Base-by-base conservation (phyloP, 2,888 invertebrate genomes). In the Notodonta dromedarius region DNA sequence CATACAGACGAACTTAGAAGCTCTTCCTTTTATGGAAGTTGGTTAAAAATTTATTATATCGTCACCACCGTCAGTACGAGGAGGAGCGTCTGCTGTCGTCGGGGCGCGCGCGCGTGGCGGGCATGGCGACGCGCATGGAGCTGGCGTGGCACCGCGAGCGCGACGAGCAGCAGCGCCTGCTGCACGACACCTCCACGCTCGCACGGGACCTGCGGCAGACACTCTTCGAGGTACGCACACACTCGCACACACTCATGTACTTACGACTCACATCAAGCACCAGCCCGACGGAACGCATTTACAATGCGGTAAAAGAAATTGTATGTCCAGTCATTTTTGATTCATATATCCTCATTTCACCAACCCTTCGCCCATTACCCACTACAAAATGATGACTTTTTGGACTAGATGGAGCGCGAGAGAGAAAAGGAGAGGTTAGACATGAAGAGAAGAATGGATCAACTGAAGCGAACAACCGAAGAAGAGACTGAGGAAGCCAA, bases 61-160 rank as follows among this genome's bases (percentile, higher is more conserved):
- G n/a, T n/a, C n/a, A n/a, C n/a, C n/a, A n/a, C n/a, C n/a, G n/a
- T n/a, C 77, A 96, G 95, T 95, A 98, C 78, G 98, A 98, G 87
- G 98, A 98, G 88, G 98, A 98, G 69, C 95, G 97, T 53, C 94
- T 98, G 59, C 91, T 98, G 40, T 96, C 96, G 14, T 96, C 97
- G 39, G 98, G 98, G 0, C 94, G 98, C 65, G 96, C 97, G 1
- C 96, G 98, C 80, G 96, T 98, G 67, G 97, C 97, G 0, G 98
- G 98, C 5, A 93, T 97, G 74, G 96, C 97, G 78, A 97, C 98
- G 2, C 95, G 97, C 59, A 96, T 98, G 95, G 98, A 98, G 84
- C 92, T 98, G 14, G 97, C 98, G 0, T 98, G 98, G 98, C 98
- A 98, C 80, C 98, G 98, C 84, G 98, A 98, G 87, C 94, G 98